These are phyloP conservation scores for Girardinichthys multiradiatus DNA, from an alignment of 2,113 vertebrate species.

Conservation along the genomic window DNA sequence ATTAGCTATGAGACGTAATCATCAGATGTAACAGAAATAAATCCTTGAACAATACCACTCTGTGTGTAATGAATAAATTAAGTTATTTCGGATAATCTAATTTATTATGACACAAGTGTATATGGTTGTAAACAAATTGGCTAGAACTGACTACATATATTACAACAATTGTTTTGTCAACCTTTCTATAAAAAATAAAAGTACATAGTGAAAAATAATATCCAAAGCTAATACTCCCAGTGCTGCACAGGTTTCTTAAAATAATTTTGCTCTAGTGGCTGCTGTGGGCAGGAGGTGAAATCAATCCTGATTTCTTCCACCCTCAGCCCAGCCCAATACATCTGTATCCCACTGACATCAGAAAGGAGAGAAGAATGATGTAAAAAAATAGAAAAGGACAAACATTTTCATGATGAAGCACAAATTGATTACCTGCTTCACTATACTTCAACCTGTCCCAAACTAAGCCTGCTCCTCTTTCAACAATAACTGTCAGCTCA, in stretches of 20 bases:
- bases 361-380: constrained; percentile 14
- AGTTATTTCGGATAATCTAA: no score
- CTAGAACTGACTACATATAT: not conserved
- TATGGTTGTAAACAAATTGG: not conserved
- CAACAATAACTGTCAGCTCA: constrained; percentile 47
- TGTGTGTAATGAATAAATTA: no score
- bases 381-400: constrained; percentile 6
- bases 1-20: no score
- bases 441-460: constrained; percentile 30
- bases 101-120: no score
- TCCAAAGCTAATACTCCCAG: not conserved
- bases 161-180: not conserved
- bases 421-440: constrained; percentile 51
- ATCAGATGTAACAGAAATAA: no score
- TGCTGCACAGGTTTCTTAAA: constrained; percentile 7
- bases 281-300: constrained; percentile 21
- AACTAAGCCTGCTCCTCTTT: constrained; percentile 29
- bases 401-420: constrained; percentile 43
- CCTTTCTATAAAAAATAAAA: not conserved
- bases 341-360: constrained; percentile 4
- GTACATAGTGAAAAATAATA: not conserved
- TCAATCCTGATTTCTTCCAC: constrained; percentile 25
- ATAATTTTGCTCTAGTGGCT: constrained; percentile 7
- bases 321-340: not conserved
- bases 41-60: no score